phyloP scores from a whole-genome alignment of 2,113 vertebrate genomes.

The Pteronura brasiliensis region DNA sequence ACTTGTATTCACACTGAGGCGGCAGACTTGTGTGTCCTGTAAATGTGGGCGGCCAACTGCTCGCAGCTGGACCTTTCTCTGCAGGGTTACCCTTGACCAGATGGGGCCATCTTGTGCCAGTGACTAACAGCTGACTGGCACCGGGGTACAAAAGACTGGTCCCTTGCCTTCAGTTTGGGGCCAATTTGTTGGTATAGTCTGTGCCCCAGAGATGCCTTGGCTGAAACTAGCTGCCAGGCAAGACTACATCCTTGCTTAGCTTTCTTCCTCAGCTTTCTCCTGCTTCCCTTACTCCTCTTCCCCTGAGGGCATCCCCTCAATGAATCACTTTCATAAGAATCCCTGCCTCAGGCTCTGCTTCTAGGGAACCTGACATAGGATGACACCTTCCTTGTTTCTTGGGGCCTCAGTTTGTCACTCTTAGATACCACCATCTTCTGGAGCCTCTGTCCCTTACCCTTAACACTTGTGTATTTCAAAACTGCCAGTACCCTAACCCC shows the following conservation, averaged over 20 bases:
- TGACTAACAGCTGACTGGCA: background rate
- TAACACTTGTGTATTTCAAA: too few relatives aligned
- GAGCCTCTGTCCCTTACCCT: background rate
- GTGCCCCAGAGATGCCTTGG: background rate
- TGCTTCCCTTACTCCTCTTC: background rate
- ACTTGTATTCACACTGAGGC: accelerated
- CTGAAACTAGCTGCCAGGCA: background rate
- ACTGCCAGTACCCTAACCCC: accelerated
- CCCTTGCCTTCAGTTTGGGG: background rate
- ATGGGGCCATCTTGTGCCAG: background rate
- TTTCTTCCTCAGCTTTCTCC: background rate
- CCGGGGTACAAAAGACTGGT: background rate
- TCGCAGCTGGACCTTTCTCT: background rate
- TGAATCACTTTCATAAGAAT: background rate
- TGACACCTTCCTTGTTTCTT: background rate
- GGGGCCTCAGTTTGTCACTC: background rate
- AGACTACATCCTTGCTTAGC: background rate
- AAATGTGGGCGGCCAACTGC: accelerated
- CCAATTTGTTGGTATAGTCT: background rate
- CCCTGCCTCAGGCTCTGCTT: background rate
- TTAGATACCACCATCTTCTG: too few relatives aligned
- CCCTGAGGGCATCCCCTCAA: background rate
- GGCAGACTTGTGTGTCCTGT: too few relatives aligned
- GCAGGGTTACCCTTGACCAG: background rate
- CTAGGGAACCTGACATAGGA: background rate